phyloP scores from a whole-genome alignment of 2,888 invertebrate genomes.

The Apamea sordens region DNA sequence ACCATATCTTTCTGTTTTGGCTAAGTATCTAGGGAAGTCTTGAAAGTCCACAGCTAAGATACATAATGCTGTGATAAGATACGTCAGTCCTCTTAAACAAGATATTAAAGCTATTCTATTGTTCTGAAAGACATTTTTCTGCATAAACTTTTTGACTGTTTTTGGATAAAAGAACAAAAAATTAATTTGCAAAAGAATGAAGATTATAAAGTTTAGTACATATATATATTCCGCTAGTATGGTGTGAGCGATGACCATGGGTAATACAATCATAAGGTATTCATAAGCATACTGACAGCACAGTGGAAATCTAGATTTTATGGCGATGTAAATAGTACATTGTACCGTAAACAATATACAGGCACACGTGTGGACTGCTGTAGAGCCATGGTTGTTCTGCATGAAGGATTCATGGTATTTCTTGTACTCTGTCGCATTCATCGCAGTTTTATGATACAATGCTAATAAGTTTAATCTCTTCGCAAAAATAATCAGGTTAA shows the following conservation, averaged over 20 bases:
- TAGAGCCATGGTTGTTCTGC: constrained; percentile 89
- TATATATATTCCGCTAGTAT: constrained; percentile 82
- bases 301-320: constrained; percentile 65
- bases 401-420: constrained; percentile 88
- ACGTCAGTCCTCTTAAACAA: constrained; percentile 92
- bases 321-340: constrained; percentile 77
- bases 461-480: constrained; percentile 9
- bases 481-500: neutral
- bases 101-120: constrained; percentile 89
- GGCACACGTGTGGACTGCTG: constrained; percentile 87
- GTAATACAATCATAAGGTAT: constrained; percentile 89
- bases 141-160: constrained; percentile 57
- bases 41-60: constrained; percentile 98
- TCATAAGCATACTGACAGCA: constrained; percentile 85
- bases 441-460: constrained; percentile 45
- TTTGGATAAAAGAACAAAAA: constrained; percentile 59
- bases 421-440: constrained; percentile 85
- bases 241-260: constrained; percentile 90
- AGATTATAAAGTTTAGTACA: constrained; percentile 76
- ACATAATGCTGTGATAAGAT: constrained; percentile 93
- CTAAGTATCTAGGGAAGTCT: constrained; percentile 95
- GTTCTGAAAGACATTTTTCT: constrained; percentile 68
- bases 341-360: constrained; percentile 84
- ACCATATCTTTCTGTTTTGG: constrained; percentile 96
- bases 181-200: constrained; percentile 71